Conservation (phyloP, 2,888 invertebrate species). For the Drosophila cyrtoloma region DNA sequence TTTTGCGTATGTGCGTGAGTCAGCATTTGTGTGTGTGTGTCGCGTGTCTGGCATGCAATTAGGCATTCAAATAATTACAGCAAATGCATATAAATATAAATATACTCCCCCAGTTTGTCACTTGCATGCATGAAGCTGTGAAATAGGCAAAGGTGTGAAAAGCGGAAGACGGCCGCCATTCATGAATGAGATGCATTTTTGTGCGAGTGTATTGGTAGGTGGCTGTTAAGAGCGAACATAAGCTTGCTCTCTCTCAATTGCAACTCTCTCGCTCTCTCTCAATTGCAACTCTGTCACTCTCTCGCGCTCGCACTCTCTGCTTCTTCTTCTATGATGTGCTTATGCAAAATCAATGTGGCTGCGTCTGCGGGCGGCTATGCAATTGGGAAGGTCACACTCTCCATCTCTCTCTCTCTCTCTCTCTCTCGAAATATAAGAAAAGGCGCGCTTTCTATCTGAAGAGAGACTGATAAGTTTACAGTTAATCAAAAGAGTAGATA, state of each 20-base stretch:
- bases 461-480: neutral
- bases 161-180: slow-evolving; percentile 66
- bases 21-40: slow-evolving; percentile 20
- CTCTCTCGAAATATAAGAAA: slow-evolving; percentile 27
- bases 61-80: slow-evolving; percentile 51
- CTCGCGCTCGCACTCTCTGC: neutral
- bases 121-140: slow-evolving; percentile 36
- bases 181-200: slow-evolving; percentile 66
- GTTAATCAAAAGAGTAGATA: neutral
- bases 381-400: slow-evolving; percentile 59
- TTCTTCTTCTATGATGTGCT: slow-evolving; percentile 10
- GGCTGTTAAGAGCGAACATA: slow-evolving; percentile 15
- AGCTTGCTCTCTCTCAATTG: slow-evolving; percentile 15
- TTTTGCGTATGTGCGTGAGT: slow-evolving; percentile 26
- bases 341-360: slow-evolving; percentile 70
- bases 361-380: slow-evolving; percentile 20
- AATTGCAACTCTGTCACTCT: neutral
- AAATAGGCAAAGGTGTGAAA: slow-evolving; percentile 61
- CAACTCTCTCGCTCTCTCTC: neutral
- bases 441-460: slow-evolving; percentile 47
- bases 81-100: slow-evolving; percentile 6
- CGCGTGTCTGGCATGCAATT: slow-evolving; percentile 61
- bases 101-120: slow-evolving; percentile 3
- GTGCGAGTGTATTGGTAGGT: slow-evolving; percentile 6
- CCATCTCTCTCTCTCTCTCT: neutral